Conservation (phyloP, 2,797 vertebrate genomes). For the Catharus ustulatus region DNA sequence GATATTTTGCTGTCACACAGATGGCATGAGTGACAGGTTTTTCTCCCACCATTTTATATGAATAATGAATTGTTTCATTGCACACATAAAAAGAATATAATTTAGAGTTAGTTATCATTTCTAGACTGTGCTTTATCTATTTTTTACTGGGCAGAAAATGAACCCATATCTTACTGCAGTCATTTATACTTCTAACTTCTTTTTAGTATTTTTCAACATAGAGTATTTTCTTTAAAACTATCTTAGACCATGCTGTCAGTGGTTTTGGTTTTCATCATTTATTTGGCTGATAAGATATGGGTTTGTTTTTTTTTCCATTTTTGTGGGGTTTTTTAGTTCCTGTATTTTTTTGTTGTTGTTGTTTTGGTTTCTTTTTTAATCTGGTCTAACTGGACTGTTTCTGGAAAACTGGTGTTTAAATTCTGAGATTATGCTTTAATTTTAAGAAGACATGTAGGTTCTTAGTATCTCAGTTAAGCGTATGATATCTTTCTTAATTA, state of each 20-base stretch:
- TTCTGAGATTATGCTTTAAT: neutral
- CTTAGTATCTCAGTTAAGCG: neutral
- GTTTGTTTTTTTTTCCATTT: fast-evolving
- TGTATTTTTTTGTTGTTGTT: neutral
- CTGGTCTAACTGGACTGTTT: neutral
- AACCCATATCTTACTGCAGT: neutral
- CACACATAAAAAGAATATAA: neutral
- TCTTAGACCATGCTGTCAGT: neutral
- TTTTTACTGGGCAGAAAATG: slow-evolving; percentile 4
- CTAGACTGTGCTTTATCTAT: neutral
- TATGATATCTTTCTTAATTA: neutral
- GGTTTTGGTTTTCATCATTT: neutral
- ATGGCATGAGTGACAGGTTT: neutral
- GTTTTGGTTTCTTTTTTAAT: neutral
- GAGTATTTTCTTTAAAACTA: neutral
- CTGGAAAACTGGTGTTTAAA: neutral
- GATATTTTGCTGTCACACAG: neutral
- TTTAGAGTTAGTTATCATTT: neutral
- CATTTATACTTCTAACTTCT: neutral
- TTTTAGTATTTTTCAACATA: neutral
- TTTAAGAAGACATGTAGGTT: neutral
- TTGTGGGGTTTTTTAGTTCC: neutral
- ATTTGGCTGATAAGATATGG: neutral
- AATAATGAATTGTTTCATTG: slow-evolving; percentile 9
- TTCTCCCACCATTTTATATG: neutral